Percentiles rank a stretch among this genome's conserved stretches.
Conservation (phyloP, 2,888 invertebrate genomes). For the Crioceris asparagi region DNA sequence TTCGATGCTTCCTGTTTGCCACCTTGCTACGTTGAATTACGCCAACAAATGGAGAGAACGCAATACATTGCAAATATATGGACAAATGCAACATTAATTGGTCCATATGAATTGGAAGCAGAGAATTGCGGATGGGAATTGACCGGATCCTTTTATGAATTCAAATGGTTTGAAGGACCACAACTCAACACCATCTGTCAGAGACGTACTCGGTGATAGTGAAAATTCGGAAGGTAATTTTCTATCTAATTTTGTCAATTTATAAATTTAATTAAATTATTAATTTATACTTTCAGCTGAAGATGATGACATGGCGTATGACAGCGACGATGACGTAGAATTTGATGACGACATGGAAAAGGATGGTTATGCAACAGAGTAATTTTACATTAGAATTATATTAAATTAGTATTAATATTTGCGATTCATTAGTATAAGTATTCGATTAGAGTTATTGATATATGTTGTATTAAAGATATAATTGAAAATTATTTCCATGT, state of each 20-base stretch:
- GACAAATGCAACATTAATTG: constrained; percentile 7
- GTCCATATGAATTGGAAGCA: constrained; percentile 7
- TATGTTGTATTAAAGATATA: too few relatives aligned
- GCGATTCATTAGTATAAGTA: neutral
- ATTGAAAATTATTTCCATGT: too few relatives aligned
- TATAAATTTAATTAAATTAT: neutral
- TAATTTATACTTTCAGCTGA: too few relatives aligned
- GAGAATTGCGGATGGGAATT: constrained; percentile 6
- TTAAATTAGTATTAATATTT: neutral
- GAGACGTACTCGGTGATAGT: constrained; percentile 4
- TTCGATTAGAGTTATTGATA: too few relatives aligned
- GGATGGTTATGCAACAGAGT: neutral
- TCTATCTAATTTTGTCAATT: neutral
- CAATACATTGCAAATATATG: constrained; percentile 9
- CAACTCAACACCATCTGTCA: constrained; percentile 9
- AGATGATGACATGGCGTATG: too few relatives aligned
- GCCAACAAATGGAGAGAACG: constrained; percentile 6
- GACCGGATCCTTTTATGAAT: constrained; percentile 6
- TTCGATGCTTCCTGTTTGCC: constrained; percentile 8
- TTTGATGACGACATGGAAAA: neutral
- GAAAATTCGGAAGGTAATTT: constrained; percentile 3
- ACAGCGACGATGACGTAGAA: too few relatives aligned
- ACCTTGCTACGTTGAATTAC: constrained; percentile 8
- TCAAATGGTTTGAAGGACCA: constrained; percentile 8
- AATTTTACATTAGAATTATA: neutral